phyloP scores from a whole-genome alignment of 1,140 invertebrate species.

The Aphaenogaster floridana region DNA sequence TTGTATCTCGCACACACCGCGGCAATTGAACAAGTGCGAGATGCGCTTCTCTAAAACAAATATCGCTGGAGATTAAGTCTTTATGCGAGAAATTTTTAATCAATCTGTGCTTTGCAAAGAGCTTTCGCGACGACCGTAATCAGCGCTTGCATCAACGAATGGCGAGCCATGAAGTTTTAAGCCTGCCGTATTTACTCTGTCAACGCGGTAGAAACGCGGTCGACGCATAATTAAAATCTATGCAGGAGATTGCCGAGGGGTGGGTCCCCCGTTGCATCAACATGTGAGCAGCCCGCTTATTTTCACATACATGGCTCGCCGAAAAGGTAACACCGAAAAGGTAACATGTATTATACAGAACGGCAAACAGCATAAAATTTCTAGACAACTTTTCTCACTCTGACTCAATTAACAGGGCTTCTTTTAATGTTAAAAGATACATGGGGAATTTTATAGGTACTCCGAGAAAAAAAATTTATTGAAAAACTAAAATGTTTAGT shows the following conservation, averaged over 20 bases:
- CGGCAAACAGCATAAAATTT: conserved; percentile 12
- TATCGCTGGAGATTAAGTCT: conserved; percentile 12
- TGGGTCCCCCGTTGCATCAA: conserved; percentile 15
- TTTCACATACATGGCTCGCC: conserved; percentile 3
- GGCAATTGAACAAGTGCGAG: neutral
- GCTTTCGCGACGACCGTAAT: neutral
- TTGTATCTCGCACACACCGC: neutral
- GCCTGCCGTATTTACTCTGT: conserved; percentile 59
- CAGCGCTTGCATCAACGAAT: conserved; percentile 41
- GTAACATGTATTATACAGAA: neutral
- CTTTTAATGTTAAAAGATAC: conserved; percentile 9
- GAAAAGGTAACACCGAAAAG: neutral
- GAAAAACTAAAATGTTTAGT: too few species aligned
- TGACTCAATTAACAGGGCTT: neutral
- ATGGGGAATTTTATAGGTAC: neutral
- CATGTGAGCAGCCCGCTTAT: neutral
- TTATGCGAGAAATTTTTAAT: conserved; percentile 50
- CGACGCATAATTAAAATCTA: conserved; percentile 67
- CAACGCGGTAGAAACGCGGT: conserved; percentile 59
- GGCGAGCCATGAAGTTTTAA: conserved; percentile 57
- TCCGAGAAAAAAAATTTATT: too few species aligned
- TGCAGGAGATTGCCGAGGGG: neutral
- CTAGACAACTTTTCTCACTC: conserved; percentile 2
- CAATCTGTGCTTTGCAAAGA: conserved; percentile 8
- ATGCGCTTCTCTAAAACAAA: neutral